phyloP scores from a whole-genome alignment of 2,888 invertebrate species.

The Diadromus collaris region DNA sequence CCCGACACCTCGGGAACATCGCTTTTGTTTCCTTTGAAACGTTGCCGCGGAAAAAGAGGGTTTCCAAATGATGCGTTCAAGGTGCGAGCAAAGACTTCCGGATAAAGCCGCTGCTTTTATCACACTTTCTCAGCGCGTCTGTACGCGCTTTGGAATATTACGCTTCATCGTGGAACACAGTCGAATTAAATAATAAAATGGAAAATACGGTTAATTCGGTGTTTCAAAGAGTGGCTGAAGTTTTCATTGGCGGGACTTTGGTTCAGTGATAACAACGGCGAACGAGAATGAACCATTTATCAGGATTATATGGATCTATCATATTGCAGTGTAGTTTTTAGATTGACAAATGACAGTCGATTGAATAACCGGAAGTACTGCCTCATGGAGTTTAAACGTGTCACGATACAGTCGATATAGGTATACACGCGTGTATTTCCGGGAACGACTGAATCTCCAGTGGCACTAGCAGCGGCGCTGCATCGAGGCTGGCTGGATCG shows the following conservation, averaged over 20 bases:
- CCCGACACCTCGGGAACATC: neutral
- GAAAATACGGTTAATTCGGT: neutral
- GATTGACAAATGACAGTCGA: neutral
- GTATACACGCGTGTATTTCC: slow-evolving; percentile 4
- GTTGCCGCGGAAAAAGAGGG: slow-evolving; percentile 31
- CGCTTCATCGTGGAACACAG: neutral
- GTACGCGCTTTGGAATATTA: neutral
- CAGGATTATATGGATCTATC: neutral
- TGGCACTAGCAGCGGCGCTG: slow-evolving; percentile 8
- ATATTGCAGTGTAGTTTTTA: neutral
- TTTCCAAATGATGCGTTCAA: neutral
- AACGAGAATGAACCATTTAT: neutral
- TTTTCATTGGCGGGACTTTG: neutral
- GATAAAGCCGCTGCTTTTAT: slow-evolving; percentile 12
- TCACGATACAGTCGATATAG: neutral
- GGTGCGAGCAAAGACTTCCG: slow-evolving; percentile 14
- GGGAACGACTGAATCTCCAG: neutral
- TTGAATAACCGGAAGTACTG: neutral
- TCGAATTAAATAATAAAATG: slow-evolving; percentile 2
- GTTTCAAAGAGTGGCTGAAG: neutral
- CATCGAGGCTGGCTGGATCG: slow-evolving; percentile 36
- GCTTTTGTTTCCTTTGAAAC: slow-evolving; percentile 52
- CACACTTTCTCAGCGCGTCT: neutral
- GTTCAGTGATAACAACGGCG: neutral
- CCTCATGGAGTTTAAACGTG: neutral